phyloP scores from a whole-genome alignment of 2,113 vertebrate species.

The Scatophagus argus region DNA sequence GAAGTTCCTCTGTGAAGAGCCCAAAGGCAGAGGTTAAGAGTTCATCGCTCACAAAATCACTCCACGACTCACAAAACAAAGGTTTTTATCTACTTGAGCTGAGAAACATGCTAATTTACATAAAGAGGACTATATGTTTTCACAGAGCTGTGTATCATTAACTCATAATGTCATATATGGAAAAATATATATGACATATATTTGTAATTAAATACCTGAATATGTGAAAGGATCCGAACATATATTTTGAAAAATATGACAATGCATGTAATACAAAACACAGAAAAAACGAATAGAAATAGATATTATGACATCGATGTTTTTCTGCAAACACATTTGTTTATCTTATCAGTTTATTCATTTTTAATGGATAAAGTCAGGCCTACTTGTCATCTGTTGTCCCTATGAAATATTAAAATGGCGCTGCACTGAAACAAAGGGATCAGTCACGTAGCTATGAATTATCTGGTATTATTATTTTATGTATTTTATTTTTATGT shows the following conservation, averaged over 20 bases:
- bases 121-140: neutral
- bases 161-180: neutral
- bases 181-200: neutral
- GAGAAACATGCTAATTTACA: conserved; percentile 22
- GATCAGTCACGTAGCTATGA: neutral
- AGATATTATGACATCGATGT: too few species aligned
- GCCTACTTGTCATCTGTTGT: neutral
- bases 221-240: neutral
- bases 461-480: neutral
- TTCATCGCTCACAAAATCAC: conserved; percentile 52
- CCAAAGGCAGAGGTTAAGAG: conserved; percentile 72
- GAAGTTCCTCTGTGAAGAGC: conserved; percentile 69
- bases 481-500: neutral
- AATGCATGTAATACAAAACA: neutral
- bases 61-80: conserved; percentile 30
- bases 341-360: neutral
- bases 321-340: neutral
- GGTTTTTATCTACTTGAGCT: conserved; percentile 5
- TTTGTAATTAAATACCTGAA: neutral
- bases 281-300: neutral
- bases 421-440: neutral
- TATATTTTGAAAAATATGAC: neutral
- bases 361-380: neutral
- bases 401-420: neutral
- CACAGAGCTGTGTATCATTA: neutral